Base-by-base conservation (phyloP, 2,888 invertebrate genomes). In the Thereva unica region DNA sequence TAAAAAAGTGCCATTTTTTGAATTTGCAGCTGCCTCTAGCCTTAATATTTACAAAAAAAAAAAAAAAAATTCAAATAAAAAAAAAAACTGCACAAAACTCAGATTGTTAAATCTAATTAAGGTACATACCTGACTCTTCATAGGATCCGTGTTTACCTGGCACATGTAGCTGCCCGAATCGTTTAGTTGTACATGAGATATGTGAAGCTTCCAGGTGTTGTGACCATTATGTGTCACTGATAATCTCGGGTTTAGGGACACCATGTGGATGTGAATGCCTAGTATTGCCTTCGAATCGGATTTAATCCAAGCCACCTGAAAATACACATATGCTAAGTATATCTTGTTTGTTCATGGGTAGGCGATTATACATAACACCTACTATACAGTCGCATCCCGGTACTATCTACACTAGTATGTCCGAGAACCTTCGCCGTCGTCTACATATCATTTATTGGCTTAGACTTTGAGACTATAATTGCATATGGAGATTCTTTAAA, bases 141-240 rank as follows among this genome's bases (percentile, higher is more conserved):
- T 93, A 67, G 93, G 94, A 78, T 92, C 92, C 67, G 93, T 94
- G 82, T 94, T 94, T 76, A 94, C 90, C 83, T 95, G 95, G 82
- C 94, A 95, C 93, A 95, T 95, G 83, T 95, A 95, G 61, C 91
- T 92, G 75, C 95, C 95, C 40, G 92, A 92, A 83, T 95, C 95
- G 79, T 91, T 91, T 76, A 92, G 89, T 81, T 93, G 93, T 70
- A 95, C 93, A 79, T 93, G 92, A 76, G 89, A 88, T 79, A 95
- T 91, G 83, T 92, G 91, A 76, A 95, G 85, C 81, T 92, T 93
- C 95, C 95, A 95, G 74, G 93, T 93, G 82, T 93, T 92, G 84
- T 94, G 93, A 74, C 94, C 93, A 81, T 94, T 94, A 83, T 93
- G 94, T 69, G 93, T 92, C 75, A 94, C 93, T 65, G 90, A 89